Conservation (phyloP, 2,888 invertebrate genomes). For the Aporophyla nigra region DNA sequence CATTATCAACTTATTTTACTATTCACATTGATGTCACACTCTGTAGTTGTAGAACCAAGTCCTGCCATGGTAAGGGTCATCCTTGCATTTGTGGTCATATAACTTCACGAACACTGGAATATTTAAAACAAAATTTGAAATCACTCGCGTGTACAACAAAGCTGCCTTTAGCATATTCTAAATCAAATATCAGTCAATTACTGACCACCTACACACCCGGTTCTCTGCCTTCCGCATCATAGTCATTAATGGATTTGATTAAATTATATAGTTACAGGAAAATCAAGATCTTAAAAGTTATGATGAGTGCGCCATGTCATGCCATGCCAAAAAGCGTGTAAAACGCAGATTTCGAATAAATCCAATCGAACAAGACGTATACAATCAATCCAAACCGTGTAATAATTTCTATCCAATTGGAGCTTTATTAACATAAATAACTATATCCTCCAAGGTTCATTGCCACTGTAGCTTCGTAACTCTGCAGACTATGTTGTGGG, state of each 20-base stretch:
- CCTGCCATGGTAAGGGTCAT: slow-evolving; percentile 77
- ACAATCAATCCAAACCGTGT: background rate
- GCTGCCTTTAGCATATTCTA: background rate
- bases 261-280: no score
- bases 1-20: slow-evolving; percentile 13
- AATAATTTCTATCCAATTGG: background rate
- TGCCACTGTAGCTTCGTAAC: background rate
- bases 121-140: background rate
- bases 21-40: slow-evolving; percentile 60
- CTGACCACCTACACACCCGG: background rate
- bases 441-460: background rate
- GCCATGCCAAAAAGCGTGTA: background rate
- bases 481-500: background rate
- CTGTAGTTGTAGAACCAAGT: slow-evolving; percentile 83
- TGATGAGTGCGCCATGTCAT: no score
- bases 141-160: background rate
- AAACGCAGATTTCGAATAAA: no score
- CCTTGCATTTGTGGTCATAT: slow-evolving; percentile 74
- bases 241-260: background rate
- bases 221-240: background rate
- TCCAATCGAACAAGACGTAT: background rate
- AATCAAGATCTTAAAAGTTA: background rate
- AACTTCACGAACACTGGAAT: slow-evolving; percentile 85
- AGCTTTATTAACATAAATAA: background rate
- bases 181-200: background rate